Evolutionary conservation across 2,797 vertebrate species (phyloP).

Genomic region (Paramormyrops hopkinsi): DNA sequence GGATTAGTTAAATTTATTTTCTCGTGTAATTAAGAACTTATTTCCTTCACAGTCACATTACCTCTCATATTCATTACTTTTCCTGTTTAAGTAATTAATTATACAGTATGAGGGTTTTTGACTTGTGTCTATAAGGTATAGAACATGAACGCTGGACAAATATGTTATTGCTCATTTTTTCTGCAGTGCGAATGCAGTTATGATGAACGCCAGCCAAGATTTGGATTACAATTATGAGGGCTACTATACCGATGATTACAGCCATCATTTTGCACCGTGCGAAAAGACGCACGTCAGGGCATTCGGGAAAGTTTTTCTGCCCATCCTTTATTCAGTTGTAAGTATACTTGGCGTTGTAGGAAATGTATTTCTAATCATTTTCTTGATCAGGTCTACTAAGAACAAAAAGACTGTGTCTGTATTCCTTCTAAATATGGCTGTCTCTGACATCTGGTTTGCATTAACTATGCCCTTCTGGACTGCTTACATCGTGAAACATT

Average conservation of each 20-base stretch:
- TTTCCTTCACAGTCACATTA: not conserved
- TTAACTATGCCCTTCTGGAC: slow-evolving; percentile 63
- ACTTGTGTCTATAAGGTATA: not conserved
- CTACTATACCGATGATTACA: slow-evolving; percentile 37
- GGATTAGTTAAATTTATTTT: not conserved
- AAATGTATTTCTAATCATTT: slow-evolving; percentile 48
- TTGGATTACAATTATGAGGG: slow-evolving; percentile 28
- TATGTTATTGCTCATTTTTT: not conserved
- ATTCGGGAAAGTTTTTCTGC: slow-evolving; percentile 55
- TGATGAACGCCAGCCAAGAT: not conserved
- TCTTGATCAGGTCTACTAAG: slow-evolving; percentile 42
- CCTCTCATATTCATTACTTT: not conserved
- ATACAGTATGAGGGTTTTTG: not conserved
- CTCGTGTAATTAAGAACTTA: not conserved
- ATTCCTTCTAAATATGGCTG: slow-evolving; percentile 56
- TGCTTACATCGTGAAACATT: slow-evolving; percentile 42
- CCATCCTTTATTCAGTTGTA: slow-evolving; percentile 47
- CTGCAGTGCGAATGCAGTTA: not conserved
- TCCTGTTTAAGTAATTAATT: not conserved
- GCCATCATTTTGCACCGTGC: slow-evolving; percentile 44
- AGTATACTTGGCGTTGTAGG: slow-evolving; percentile 47
- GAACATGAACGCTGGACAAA: not conserved
- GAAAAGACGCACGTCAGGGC: slow-evolving; percentile 51
- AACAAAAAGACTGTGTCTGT: slow-evolving; percentile 40
- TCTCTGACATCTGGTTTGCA: slow-evolving; percentile 60